Base-by-base conservation (phyloP, 2,797 vertebrate species). In the Pseudomugil tenellus region DNA sequence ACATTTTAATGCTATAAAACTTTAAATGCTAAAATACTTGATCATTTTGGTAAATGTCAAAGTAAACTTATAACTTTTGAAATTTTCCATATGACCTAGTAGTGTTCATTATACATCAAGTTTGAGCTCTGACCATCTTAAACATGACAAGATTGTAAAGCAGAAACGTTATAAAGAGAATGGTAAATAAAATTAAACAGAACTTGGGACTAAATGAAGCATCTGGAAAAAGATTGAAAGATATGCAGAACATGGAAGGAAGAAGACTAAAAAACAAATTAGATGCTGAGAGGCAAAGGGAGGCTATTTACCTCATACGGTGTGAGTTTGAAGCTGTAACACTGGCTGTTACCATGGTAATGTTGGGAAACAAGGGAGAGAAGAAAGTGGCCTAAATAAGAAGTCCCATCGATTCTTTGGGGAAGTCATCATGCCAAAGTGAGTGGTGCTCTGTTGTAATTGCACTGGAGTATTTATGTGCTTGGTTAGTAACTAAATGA, bases 341-440 rank as follows among this genome's bases (percentile, higher is more conserved):
- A 60, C 62, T 74, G 71, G 73, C 83, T 74, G 87, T 92, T 89
- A 73, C 90, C 84, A 91, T 85, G 86, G 86, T 39, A 51, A 91
- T 83, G 67, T 41, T 49, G 63, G 64, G 76, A 79, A 84, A 75
- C 16, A 32, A 65, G 49, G 63, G 57, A 72, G 74, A 43, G 74
- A 51, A 57, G 34, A 67, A 58, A 63, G 49, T 31, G 35, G 67
- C 31, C 25, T 77, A 80, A 84, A 90, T 84, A 86, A 84, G 74
- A 80, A 83, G 81, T 57, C 72, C 72, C 77, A 85, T 84, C 54
- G 72, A 84, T 89, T 87, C 71, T 71, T 64, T 17, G 29, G 70
- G 61, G 49, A 63, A 66, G 72, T 77, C 82, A 77, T 72, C 41
- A 46, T 35, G 55, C n/a, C 13, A 5, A 46, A 79, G 67, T 69